Conservation (phyloP, 2,888 invertebrate genomes). For the Erannis defoliaria region DNA sequence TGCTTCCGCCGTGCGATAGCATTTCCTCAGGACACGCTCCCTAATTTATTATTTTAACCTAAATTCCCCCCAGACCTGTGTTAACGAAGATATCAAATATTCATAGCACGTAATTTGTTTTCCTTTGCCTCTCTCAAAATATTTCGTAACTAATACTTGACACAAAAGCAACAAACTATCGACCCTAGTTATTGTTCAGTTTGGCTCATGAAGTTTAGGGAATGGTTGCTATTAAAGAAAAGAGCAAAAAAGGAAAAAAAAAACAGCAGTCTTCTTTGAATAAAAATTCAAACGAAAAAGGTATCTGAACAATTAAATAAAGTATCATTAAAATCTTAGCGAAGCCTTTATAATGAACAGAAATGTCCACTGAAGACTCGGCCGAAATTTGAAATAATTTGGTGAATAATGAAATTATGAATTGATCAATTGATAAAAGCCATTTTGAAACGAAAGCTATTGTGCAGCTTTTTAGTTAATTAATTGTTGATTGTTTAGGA, state of each 20-base stretch:
- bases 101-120: conserved; percentile 20
- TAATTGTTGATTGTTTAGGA: no score
- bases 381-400: no score
- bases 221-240: not conserved
- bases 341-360: no score
- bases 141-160: conserved; percentile 7
- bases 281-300: not conserved
- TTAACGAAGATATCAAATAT: conserved; percentile 22
- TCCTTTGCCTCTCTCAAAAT: conserved; percentile 7
- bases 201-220: not conserved
- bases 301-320: not conserved
- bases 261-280: not conserved
- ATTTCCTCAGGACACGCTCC: not conserved
- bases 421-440: no score
- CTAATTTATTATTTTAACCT: conserved; percentile 17
- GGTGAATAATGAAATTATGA: no score
- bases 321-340: no score
- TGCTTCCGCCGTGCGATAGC: not conserved
- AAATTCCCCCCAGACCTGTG: not conserved
- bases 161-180: conserved; percentile 12
- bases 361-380: no score
- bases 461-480: no score
- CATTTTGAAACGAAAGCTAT: no score
- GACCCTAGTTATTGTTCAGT: not conserved
- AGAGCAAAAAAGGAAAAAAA: not conserved